Conservation (phyloP, 2,888 invertebrate genomes). For the Standfussiana lucernea region DNA sequence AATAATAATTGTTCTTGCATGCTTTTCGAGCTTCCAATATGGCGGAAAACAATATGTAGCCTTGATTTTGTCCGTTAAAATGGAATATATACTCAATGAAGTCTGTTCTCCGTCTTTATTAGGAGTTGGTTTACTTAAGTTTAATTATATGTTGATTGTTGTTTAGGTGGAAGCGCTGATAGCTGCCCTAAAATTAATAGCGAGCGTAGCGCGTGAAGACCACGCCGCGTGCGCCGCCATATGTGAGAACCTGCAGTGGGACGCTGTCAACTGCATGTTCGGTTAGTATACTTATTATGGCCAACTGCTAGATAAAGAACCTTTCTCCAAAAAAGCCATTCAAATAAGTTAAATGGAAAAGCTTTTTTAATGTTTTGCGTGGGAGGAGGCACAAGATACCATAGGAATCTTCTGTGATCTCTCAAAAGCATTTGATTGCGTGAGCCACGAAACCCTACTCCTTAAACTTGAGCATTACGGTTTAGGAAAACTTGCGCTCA, state of each 20-base stretch:
- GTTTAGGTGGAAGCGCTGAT: constrained; percentile 94
- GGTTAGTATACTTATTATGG: constrained; percentile 75
- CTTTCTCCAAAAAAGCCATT: neutral
- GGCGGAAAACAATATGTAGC: neutral
- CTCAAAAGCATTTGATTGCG: too few relatives aligned
- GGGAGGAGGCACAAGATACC: too few relatives aligned
- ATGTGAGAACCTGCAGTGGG: constrained; percentile 97
- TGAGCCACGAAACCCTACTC: too few relatives aligned
- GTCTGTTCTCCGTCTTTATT: too few relatives aligned
- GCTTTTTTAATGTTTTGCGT: too few relatives aligned
- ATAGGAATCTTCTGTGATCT: too few relatives aligned
- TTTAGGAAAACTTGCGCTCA: too few relatives aligned
- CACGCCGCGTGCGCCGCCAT: constrained; percentile 95
- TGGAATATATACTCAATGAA: too few relatives aligned
- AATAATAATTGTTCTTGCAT: neutral
- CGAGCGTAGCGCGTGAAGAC: constrained; percentile 94
- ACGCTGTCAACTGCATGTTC: constrained; percentile 94
- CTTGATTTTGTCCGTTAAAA: neutral
- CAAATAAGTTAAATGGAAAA: neutral
- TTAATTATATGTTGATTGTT: neutral
- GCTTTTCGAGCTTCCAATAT: neutral
- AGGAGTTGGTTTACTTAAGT: neutral
- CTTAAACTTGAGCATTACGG: too few relatives aligned
- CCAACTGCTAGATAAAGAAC: neutral
- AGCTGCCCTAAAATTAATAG: constrained; percentile 94